Percentiles rank a stretch among this genome's conserved stretches.
Evolutionary conservation across 1,140 invertebrate species (phyloP).

Genomic region (Penaeus indicus): DNA sequence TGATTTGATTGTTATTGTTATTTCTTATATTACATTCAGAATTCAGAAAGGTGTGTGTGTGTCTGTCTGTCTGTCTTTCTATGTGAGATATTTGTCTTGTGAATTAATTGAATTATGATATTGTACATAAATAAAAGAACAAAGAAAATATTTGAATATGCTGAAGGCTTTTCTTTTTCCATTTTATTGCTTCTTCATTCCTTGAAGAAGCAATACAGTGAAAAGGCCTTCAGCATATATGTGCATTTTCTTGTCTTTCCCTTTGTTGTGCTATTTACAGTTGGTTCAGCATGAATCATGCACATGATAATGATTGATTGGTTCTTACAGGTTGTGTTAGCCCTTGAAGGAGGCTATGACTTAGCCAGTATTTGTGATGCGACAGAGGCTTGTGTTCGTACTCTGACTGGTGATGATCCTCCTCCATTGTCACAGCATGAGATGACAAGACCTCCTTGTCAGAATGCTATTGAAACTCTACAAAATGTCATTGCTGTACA

Average conservation of each 20-base stretch:
- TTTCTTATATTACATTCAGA: background rate
- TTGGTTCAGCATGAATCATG: background rate
- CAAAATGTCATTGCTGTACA: slow-evolving; percentile 91
- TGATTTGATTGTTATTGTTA: background rate
- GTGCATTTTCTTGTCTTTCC: background rate
- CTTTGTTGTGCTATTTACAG: background rate
- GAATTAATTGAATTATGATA: too few relatives aligned
- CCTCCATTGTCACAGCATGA: slow-evolving; percentile 84
- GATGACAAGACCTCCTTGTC: slow-evolving; percentile 82
- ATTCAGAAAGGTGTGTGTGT: too few relatives aligned
- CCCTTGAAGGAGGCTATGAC: slow-evolving; percentile 97
- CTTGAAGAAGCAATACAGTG: background rate
- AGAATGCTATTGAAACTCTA: slow-evolving; percentile 88
- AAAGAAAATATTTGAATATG: too few relatives aligned
- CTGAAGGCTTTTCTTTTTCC: too few relatives aligned
- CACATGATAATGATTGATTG: background rate
- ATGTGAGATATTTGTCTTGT: too few relatives aligned
- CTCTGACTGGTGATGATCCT: slow-evolving; percentile 86
- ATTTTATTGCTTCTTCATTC: too few relatives aligned
- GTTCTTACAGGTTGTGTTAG: slow-evolving; percentile 79
- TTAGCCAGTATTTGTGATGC: slow-evolving; percentile 96
- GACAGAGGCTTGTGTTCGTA: slow-evolving; percentile 94
- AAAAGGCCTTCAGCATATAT: too few relatives aligned
- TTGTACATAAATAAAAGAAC: too few relatives aligned
- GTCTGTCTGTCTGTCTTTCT: too few relatives aligned